Base-by-base conservation (phyloP, 64 coral and sea anemone genomes). In the Acropora yongei region DNA sequence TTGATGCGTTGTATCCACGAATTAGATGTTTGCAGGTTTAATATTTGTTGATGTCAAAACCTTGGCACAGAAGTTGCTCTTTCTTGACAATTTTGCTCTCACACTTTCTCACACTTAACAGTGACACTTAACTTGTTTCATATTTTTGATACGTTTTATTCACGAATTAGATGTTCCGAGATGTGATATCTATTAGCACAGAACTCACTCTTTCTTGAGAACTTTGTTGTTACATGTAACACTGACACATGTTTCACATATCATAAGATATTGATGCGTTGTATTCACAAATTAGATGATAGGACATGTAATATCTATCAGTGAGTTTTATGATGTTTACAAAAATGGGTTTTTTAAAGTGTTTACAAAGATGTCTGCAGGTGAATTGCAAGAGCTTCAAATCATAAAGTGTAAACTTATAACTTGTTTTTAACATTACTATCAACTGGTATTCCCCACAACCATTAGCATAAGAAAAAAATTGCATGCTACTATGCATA, bases 21-120 rank as follows among this genome's bases (percentile, higher is more conserved):
- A 90, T 82, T 61, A 82, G 78, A 69, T 90, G 8, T 90, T 19
- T 80, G 53, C 1, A 48, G 88, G 80, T 90, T 76, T 90, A 47
- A 67, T 68, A 67, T 80, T 44, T 80, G 72, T 90, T 58, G 86
- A 88, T 88, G 73, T 19, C 72, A 74, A 76, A 17, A 77, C 67
- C 74, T 61, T 88, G 47, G 86, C 68, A 74, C 16, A 65, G 16
- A 20, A 90, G 30, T 68, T 66, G 19, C 46, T 90, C 0, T 48
- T 79, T 53, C 88, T 90, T 68, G 44, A 80, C 3, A 90, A 90
- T 49, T 61, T 63, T 68, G 78, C 76, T 50, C 61, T 90, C 41
- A 65, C 30, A 30, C 30, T 30, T 30, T 30, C 30, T 30, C 30
- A 30, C 44, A 80, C 80, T 50, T 51, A 89, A 72, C 30, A 79